Evolutionary conservation across 2,888 invertebrate species (phyloP).

Genomic region (Tromatobia lineatoria): DNA sequence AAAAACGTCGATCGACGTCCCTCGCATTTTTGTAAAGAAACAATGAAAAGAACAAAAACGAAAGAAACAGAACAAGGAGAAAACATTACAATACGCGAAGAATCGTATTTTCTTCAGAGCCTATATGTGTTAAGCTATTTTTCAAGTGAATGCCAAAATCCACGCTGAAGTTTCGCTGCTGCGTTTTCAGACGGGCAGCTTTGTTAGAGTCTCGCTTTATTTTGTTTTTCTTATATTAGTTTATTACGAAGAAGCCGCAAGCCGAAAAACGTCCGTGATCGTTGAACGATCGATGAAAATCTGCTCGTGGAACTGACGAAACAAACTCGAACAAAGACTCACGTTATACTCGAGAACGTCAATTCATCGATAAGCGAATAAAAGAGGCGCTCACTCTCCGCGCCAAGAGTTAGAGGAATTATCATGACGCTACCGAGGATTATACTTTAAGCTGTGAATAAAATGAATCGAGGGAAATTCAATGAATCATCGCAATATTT

Average conservation of each 20-base stretch:
- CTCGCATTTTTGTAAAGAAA: conserved; percentile 52
- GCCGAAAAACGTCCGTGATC: neutral
- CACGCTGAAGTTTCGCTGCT: neutral
- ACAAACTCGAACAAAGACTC: neutral
- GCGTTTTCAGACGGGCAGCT: neutral
- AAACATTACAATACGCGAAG: conserved; percentile 35
- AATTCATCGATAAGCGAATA: conserved; percentile 12
- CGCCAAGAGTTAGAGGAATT: neutral
- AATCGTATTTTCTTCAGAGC: conserved; percentile 39
- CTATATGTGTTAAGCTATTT: conserved; percentile 54
- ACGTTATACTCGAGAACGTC: conserved; percentile 15
- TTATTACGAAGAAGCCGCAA: neutral
- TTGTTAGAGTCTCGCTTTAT: no score
- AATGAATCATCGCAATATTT: conserved; percentile 30
- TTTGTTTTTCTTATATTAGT: conserved; percentile 29
- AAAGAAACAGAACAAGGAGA: neutral
- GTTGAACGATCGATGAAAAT: conserved; percentile 7
- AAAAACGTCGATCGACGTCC: conserved; percentile 25
- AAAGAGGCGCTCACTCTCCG: neutral
- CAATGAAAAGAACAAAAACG: conserved; percentile 12
- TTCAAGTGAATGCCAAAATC: conserved; percentile 22
- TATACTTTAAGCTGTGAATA: conserved; percentile 47
- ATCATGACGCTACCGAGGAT: conserved; percentile 22
- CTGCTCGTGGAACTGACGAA: neutral
- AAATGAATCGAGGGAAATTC: conserved; percentile 44